Evolutionary conservation across 2,797 vertebrate species (phyloP), one percentile per base, ranked within the genome.

Genomic region (Scolopax bukidnonensis): DNA sequence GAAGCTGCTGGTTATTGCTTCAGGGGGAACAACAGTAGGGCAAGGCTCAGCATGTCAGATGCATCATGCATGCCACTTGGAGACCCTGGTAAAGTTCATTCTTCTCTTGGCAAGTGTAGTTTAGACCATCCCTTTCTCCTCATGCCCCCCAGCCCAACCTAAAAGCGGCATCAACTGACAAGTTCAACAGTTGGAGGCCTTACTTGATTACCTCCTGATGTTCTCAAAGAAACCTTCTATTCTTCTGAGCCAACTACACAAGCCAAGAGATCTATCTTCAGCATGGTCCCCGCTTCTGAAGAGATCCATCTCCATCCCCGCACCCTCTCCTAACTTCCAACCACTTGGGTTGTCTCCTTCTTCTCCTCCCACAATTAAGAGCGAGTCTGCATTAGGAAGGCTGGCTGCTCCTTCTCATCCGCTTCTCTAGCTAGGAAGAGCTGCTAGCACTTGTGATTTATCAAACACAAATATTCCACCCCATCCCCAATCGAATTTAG

Each of bases 31-130:
- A 87, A 67, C 60, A 87, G 75, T 6, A 87, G 68, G 96, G 96
- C 93, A 97, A 90, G 77, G 79, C 70, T 96, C 93, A 95, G 92
- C 93, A 96, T 40, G 45, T 93, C 61, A 85, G 83, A 91, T 83
- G 93, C 92, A 92, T 95, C 96, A 96, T 91, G 94, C 89, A 86
- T 94, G 96, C 92, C 89, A 40, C 92, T 74, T 60, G 60, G 82
- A 83, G 89, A 95, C 84, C 68, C 88, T n/a, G 38, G n/a, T 30
- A 82, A 92, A 82, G 51, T 23, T 95, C 27, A 16, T 68, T 88
- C 77, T 70, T 67, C 54, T 65, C 54, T 77, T 79, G 83, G 47
- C 38, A 89, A 86, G 40, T 38, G 30, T 25, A 83, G 16, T 63
- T 82, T 20, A 77, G 57, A 75, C 23, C 27, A 70, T 6, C 13